Evolutionary conservation across 2,113 vertebrate genomes (phyloP), one percentile per base, ranked within the genome.

Genomic region (Ceyx melanurus): DNA sequence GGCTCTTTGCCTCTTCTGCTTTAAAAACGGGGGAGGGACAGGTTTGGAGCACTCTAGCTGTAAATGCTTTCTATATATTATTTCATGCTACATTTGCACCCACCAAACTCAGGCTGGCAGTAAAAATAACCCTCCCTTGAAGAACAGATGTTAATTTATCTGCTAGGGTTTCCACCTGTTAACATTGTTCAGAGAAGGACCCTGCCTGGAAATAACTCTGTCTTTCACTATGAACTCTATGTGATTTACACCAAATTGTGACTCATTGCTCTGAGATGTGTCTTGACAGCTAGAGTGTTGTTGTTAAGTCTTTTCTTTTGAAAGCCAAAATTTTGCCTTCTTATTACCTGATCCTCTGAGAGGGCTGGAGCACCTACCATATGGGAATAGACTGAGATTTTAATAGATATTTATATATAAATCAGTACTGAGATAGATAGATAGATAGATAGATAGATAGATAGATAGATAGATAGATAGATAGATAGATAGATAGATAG

Each of bases 41-140:
- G n/a, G 31, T 61, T 80, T 70, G 82, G 58, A 91, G 22, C 42
- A 70, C 62, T 82, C 45, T 29, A 82, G 75, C 78, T 88, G 33
- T 66, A 82, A 93, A 92, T 92, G 87, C 54, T 87, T 91, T 85
- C 89, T 91, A 67, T 87, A 28, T 91, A 91, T 86, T 72, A 86
- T 68, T 56, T 70, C 77, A 84, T 75, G 61, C 73, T 90, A 84
- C 65, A 67, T 70, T 86, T 90, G 65, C 40, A 86, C 53, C 89
- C 87, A 89, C 57, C 83, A 78, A 89, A 88, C 53, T 81, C 86
- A 68, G 66, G 62, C 93, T 92, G 53, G 26, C 1, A 42, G 70
- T 96, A 96, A 95, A 96, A 95, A 96, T 96, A 96, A 93, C 95
- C 37, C 86, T 78, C 91, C 92, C 90, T 93, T 93, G 90, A 92